These are phyloP conservation scores for Amphipyra berbera DNA, from an alignment of 2,888 invertebrate genomes.

Conservation along the genomic window DNA sequence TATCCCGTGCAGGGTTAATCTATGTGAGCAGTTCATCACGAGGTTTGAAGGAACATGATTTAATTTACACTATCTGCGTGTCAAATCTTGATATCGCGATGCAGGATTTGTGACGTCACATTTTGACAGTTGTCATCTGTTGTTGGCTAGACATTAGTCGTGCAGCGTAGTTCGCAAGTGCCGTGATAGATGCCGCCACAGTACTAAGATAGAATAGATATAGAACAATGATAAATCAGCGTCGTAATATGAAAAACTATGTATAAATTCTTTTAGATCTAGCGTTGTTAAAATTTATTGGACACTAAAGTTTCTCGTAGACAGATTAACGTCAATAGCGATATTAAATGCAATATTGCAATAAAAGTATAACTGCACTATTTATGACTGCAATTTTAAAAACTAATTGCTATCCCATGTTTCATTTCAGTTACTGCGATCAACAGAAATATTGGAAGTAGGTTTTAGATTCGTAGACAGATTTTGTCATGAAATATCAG, in stretches of 20 bases:
- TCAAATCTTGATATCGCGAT: too few relatives aligned
- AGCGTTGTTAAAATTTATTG: constrained; percentile 20
- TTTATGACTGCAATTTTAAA: constrained; percentile 17
- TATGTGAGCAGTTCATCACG: too few relatives aligned
- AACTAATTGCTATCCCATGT: constrained; percentile 5
- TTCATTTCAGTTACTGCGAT: constrained; percentile 6
- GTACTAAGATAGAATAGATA: too few relatives aligned
- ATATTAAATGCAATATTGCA: constrained; percentile 22
- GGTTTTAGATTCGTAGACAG: background rate
- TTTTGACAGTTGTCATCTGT: too few relatives aligned
- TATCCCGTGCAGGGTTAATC: too few relatives aligned
- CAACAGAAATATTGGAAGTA: constrained; percentile 1
- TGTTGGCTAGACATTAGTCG: too few relatives aligned
- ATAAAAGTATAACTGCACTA: constrained; percentile 4
- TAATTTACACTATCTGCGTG: too few relatives aligned
- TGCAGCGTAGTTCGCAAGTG: too few relatives aligned
- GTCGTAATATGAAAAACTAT: background rate
- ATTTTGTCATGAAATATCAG: constrained; percentile 2
- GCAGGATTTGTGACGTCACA: too few relatives aligned
- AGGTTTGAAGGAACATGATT: too few relatives aligned
- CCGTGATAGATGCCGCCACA: too few relatives aligned
- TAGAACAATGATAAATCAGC: too few relatives aligned
- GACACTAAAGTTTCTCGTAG: constrained; percentile 19
- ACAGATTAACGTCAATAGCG: constrained; percentile 19
- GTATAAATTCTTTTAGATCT: background rate